Evolutionary conservation across 2,888 invertebrate genomes (phyloP), one percentile per base, ranked within the genome.

Genomic region (Caenorhabditis zanzibari): DNA sequence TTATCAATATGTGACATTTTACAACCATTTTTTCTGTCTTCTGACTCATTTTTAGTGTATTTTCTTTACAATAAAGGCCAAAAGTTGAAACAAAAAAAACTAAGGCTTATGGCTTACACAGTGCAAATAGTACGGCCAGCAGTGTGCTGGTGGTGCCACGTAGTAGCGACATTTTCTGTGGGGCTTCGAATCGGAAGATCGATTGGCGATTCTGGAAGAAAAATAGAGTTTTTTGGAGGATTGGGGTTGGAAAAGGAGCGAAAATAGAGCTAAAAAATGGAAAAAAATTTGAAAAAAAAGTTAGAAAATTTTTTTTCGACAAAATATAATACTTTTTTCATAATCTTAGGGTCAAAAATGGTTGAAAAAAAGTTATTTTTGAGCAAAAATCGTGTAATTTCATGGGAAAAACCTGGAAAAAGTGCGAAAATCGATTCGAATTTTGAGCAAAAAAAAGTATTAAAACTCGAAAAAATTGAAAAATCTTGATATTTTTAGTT

Each of bases 71-170:
- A 32, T 6, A 16, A 7, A 10, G 63, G 28, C 7, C n/a, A 79
- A 71, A 63, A 26, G 26, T 38, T n/a, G n/a, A n/a, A n/a, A 47
- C 28, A 1, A 3, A 44, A 63, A 72, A 58, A 58, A 38, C 32
- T 4, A 32, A n/a, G 59, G 68, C 81, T 81, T 59, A 81, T 12
- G 59, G 68, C 81, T 81, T 59, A 81, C 81, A 74, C 28, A 81
- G 63, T 74, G 81, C 63, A 68, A 81, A 74, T 19, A 81, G 19
- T 54, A 80, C 77, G 69, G 77, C 54, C 12, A 77, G 41, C 6
- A 77, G 41, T 28, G 38, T 6, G 7, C 9, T 12, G 10, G 38
- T 61, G 28, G 44, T 66, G 75, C 58, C 64, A 64, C 64, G 54
- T n/a, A 35, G 56, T 61, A 58, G 5, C n/a, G n/a, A 44, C 47